Conservation (phyloP, 2,113 vertebrate genomes). For the Labeo catla region DNA sequence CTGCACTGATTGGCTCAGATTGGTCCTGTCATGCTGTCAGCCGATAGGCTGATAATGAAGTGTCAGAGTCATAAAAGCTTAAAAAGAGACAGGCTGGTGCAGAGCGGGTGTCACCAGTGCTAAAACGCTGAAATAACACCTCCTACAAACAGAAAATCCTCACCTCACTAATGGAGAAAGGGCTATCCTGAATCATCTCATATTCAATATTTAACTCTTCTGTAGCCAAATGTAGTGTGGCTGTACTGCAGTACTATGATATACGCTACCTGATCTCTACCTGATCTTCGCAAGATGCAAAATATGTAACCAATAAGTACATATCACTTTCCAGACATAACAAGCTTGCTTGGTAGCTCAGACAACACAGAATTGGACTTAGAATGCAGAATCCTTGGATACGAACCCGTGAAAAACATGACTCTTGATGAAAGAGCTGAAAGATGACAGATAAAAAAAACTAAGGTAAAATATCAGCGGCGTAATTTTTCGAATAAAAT, state of each 20-base stretch:
- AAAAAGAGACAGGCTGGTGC: slow-evolving; percentile 30
- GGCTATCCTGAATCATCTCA: slow-evolving; percentile 32
- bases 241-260: neutral
- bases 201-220: slow-evolving; percentile 18
- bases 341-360: too few species aligned
- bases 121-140: slow-evolving; percentile 44
- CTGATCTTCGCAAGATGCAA: too few species aligned
- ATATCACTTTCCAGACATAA: too few species aligned
- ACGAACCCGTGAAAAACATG: too few species aligned
- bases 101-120: slow-evolving; percentile 30
- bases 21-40: slow-evolving; percentile 54
- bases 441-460: too few species aligned
- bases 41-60: slow-evolving; percentile 57
- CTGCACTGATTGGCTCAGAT: slow-evolving; percentile 56
- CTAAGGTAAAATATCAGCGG: too few species aligned
- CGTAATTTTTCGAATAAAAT: too few species aligned
- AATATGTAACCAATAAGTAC: too few species aligned
- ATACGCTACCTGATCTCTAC: too few species aligned
- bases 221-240: neutral
- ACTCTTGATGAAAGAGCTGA: too few species aligned
- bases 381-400: too few species aligned
- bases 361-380: too few species aligned
- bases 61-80: slow-evolving; percentile 52
- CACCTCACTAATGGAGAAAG: slow-evolving; percentile 1
- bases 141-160: slow-evolving; percentile 34